Percentiles rank a stretch among this genome's conserved stretches.
phyloP scores from a whole-genome alignment of 2,888 invertebrate species.

The Latrodectus hesperus region DNA sequence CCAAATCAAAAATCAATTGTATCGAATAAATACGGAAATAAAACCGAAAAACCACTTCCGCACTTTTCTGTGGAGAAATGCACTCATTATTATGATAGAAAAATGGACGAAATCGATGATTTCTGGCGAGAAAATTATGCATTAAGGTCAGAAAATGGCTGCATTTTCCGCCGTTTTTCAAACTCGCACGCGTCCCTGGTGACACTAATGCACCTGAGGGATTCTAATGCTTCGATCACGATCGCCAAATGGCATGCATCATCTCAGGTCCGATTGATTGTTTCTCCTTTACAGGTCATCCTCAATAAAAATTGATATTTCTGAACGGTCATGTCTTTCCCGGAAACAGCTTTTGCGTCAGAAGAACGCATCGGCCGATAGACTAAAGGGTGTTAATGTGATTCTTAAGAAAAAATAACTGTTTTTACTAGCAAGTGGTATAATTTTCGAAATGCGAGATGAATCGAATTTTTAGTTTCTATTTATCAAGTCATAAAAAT shows the following conservation, averaged over 20 bases:
- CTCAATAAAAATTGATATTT: neutral
- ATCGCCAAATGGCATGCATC: neutral
- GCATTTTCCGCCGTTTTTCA: neutral
- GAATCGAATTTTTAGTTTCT: too few species aligned
- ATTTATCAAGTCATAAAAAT: too few species aligned
- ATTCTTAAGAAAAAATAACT: too few species aligned
- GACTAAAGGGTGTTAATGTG: neutral
- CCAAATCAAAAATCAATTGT: neutral
- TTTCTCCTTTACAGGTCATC: neutral
- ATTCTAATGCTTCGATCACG: neutral
- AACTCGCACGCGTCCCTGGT: neutral
- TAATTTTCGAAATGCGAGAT: too few species aligned
- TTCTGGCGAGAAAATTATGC: neutral
- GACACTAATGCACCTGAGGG: neutral
- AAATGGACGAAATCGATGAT: neutral
- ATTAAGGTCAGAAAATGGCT: neutral
- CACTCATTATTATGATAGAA: neutral
- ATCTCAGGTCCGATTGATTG: neutral
- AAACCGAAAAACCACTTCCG: neutral
- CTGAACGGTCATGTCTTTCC: neutral
- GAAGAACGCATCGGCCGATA: neutral
- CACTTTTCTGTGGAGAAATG: neutral
- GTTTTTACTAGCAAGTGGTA: too few species aligned
- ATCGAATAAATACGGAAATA: neutral
- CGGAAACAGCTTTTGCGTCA: neutral